A percentile compares a stretch with the other conserved stretches of the same genome.
Evolutionary conservation across 2,797 vertebrate genomes (phyloP).

Genomic region (Denticeps clupeoides): DNA sequence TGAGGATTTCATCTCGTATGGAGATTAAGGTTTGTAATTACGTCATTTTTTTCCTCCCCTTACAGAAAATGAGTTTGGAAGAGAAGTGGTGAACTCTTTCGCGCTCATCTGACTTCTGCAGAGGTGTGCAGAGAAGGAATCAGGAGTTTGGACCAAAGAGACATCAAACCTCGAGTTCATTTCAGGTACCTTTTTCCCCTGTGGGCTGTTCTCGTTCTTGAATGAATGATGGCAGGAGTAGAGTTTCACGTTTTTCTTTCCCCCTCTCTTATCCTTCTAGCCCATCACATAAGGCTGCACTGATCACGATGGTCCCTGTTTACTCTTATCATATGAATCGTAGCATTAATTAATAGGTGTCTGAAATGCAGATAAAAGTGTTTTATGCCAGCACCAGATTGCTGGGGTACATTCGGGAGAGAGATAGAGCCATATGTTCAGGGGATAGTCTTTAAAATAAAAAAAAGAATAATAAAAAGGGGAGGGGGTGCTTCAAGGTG

Average conservation of each 20-base stretch:
- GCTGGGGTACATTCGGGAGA: not conserved
- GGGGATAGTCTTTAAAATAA: constrained; percentile 19
- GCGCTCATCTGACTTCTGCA: constrained; percentile 47
- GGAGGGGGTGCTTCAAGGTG: constrained; percentile 54
- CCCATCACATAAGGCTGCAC: constrained; percentile 49
- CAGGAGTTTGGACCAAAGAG: constrained; percentile 65
- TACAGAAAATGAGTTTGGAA: constrained; percentile 77
- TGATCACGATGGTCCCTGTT: constrained; percentile 42
- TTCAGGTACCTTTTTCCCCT: constrained; percentile 64
- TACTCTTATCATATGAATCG: constrained; percentile 48
- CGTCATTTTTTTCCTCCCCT: constrained; percentile 29
- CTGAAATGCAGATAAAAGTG: constrained; percentile 2
- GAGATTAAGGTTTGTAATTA: constrained; percentile 43
- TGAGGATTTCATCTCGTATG: constrained; percentile 43
- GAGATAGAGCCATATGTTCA: not conserved
- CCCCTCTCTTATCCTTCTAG: constrained; percentile 33
- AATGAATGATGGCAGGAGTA: no score
- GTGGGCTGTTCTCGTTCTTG: no score
- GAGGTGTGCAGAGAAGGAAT: constrained; percentile 50
- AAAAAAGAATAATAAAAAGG: no score
- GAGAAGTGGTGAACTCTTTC: constrained; percentile 65
- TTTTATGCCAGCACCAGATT: constrained; percentile 1
- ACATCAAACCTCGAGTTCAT: constrained; percentile 54
- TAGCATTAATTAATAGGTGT: constrained; percentile 33
- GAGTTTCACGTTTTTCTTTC: not conserved